Evolutionary conservation across 1,140 invertebrate species (phyloP).

Genomic region (Drepana arcuata): DNA sequence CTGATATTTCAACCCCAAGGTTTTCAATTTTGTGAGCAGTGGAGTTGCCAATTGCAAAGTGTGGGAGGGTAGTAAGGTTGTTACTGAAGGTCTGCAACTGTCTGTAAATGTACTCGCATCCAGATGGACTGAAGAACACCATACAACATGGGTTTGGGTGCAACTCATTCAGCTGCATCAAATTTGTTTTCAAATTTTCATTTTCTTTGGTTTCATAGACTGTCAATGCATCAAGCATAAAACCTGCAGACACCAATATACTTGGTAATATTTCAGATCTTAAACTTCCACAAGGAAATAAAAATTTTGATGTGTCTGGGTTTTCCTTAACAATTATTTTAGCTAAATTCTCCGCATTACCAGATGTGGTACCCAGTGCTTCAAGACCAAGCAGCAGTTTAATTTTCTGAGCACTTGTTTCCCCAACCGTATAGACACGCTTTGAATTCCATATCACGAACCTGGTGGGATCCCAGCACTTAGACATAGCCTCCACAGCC

Average conservation of each 20-base stretch:
- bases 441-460: slow-evolving; percentile 66
- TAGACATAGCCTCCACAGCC: slow-evolving; percentile 64
- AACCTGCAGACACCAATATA: slow-evolving; percentile 45
- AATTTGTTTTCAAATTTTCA: slow-evolving; percentile 55
- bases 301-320: slow-evolving; percentile 36
- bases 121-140: slow-evolving; percentile 73
- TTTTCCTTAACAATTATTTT: slow-evolving; percentile 64
- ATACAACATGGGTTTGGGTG: slow-evolving; percentile 54
- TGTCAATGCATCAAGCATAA: slow-evolving; percentile 62
- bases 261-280: slow-evolving; percentile 65
- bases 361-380: slow-evolving; percentile 62
- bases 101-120: slow-evolving; percentile 56
- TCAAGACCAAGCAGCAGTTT: slow-evolving; percentile 59
- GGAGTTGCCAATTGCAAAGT: slow-evolving; percentile 60
- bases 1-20: slow-evolving; percentile 50
- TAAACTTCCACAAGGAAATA: slow-evolving; percentile 72
- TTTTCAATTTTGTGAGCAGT: slow-evolving; percentile 60
- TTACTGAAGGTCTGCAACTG: slow-evolving; percentile 56
- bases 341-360: slow-evolving; percentile 68
- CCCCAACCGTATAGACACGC: slow-evolving; percentile 70
- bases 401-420: slow-evolving; percentile 61
- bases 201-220: slow-evolving; percentile 73
- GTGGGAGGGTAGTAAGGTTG: slow-evolving; percentile 37
- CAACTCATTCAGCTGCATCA: slow-evolving; percentile 42
- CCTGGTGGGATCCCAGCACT: slow-evolving; percentile 56